Evolutionary conservation across 2,113 vertebrate genomes (phyloP).

Genomic region (Epinephelus lanceolatus): DNA sequence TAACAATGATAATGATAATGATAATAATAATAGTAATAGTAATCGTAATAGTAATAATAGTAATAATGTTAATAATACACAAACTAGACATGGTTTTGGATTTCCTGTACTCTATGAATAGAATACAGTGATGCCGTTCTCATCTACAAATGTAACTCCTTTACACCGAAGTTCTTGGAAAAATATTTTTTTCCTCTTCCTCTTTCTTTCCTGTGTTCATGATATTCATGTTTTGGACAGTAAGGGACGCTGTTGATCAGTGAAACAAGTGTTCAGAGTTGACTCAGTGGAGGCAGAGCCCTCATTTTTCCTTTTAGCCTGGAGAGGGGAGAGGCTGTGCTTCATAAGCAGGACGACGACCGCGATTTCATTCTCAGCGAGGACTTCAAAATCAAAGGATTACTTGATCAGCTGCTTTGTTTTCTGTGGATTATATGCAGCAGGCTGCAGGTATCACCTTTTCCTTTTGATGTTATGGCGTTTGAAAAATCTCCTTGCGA

Average conservation of each 20-base stretch:
- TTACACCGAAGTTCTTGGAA: neutral
- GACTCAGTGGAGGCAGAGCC: slow-evolving; percentile 11
- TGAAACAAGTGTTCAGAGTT: slow-evolving; percentile 1
- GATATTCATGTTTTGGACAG: slow-evolving; percentile 46
- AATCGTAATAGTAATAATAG: neutral
- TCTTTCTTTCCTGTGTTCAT: neutral
- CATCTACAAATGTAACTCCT: neutral
- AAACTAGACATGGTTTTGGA: neutral
- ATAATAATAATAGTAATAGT: too few species aligned
- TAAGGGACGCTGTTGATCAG: slow-evolving; percentile 70
- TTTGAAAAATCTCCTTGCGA: neutral
- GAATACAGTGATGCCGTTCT: neutral
- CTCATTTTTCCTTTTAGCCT: neutral
- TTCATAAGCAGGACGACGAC: neutral
- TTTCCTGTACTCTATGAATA: neutral
- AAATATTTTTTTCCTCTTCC: neutral
- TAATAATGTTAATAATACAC: neutral
- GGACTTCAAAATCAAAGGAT: slow-evolving; percentile 7
- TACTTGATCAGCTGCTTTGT: neutral
- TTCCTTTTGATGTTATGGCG: slow-evolving; percentile 21
- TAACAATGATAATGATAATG: too few species aligned
- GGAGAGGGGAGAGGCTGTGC: neutral
- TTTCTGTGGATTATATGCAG: slow-evolving; percentile 6
- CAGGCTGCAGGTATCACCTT: rapidly evolving
- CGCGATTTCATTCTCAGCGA: neutral